Base-by-base conservation (phyloP, 2,113 vertebrate genomes). In the Clupea harengus region DNA sequence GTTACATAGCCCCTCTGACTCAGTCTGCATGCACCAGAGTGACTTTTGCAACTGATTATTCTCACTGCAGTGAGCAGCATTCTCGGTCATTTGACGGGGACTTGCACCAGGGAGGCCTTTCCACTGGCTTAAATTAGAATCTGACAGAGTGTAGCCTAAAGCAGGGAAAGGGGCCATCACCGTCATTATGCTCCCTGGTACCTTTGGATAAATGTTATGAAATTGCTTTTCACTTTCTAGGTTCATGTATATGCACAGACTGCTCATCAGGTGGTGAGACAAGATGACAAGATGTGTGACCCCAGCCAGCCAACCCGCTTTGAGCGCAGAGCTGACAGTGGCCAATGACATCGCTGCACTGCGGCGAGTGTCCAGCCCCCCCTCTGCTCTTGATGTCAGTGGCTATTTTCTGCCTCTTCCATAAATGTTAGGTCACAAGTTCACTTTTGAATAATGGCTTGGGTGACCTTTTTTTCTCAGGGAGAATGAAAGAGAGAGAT, bases 361-460 rank as follows among this genome's bases (percentile, higher is more conserved):
- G n/a, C 13, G 28, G 64, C 64, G 32, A 89, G 91, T 54, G 90
- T 82, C 84, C 89, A 88, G 75, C 83, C 44, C n/a, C 5, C 86
- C 90, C 90, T 54, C 52, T 54, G 52, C 17, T 54, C 82, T 86
- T 91, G 87, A 67, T 88, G 87, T 86, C 89, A 88, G 88, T 89
- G 82, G 91, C 89, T 92, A 91, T 93, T 94, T 94, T 92, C 90
- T 84, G 87, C 91, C 90, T 91, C 88, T 90, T 91, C 91, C 88
- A 89, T 93, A 95, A 95, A 95, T 93, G 94, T 92, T 93, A 93
- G 93, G 94, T 94, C 91, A 83, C 92, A 92, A 93, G 93, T 94
- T 94, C 93, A 91, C 89, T 91, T 89, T 91, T 92, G 93, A 94
- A 93, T 95, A 94, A 95, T 94, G 91, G 93, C 91, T 91, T 91